Evolutionary conservation across 1,140 invertebrate genomes (phyloP).

Genomic region (Piezodorus guildinii): DNA sequence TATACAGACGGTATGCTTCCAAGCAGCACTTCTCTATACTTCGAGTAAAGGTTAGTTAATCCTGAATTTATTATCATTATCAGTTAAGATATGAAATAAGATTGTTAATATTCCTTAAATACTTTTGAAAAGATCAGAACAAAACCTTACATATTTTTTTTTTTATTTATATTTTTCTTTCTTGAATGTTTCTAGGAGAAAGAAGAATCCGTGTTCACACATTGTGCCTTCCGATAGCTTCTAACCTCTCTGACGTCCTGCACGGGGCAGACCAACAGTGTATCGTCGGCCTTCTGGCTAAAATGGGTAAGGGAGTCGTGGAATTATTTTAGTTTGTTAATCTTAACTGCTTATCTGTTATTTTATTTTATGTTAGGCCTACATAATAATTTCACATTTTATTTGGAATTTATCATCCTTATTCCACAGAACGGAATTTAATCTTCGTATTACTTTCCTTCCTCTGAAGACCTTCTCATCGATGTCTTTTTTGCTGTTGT

Average conservation of each 20-base stretch:
- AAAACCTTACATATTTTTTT: background rate
- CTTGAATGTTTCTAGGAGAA: slow-evolving; percentile 53
- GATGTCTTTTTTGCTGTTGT: too few relatives aligned
- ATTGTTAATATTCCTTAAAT: too few relatives aligned
- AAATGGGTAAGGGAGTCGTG: slow-evolving; percentile 68
- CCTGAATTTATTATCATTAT: too few relatives aligned
- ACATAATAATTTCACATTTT: too few relatives aligned
- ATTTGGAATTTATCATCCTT: too few relatives aligned
- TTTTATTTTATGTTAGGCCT: too few relatives aligned
- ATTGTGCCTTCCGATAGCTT: slow-evolving; percentile 80
- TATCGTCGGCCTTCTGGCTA: slow-evolving; percentile 80
- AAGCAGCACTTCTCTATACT: slow-evolving; percentile 94
- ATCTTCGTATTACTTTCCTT: too few relatives aligned
- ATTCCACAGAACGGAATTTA: too few relatives aligned
- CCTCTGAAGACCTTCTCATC: too few relatives aligned
- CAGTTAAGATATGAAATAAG: too few relatives aligned
- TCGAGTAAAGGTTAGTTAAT: slow-evolving; percentile 75
- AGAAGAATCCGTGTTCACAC: slow-evolving; percentile 95
- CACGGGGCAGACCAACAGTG: slow-evolving; percentile 90
- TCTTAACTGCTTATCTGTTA: too few relatives aligned
- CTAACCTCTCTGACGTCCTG: slow-evolving; percentile 73
- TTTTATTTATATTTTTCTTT: background rate
- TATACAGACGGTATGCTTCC: slow-evolving; percentile 84
- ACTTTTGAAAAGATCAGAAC: background rate
- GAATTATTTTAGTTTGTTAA: background rate